phyloP scores from a whole-genome alignment of 2,797 vertebrate genomes.

The Bovichtus diacanthus region DNA sequence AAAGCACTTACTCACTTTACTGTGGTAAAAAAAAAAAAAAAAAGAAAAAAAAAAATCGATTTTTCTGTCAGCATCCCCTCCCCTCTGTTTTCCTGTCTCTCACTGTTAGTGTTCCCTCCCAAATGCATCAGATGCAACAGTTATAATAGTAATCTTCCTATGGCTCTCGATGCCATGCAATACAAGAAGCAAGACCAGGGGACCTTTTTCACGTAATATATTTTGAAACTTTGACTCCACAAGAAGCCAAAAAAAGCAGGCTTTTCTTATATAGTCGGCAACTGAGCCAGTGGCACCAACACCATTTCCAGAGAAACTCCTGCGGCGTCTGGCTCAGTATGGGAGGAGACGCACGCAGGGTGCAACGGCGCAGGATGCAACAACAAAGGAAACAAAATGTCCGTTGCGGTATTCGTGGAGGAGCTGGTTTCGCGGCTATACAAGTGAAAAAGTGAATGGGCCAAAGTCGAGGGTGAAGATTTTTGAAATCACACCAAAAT shows the following conservation, averaged over 20 bases:
- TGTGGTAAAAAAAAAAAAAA: too few relatives aligned
- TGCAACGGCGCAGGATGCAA: neutral
- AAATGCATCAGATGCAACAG: neutral
- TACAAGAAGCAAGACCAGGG: neutral
- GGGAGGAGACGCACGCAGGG: too few relatives aligned
- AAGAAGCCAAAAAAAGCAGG: too few relatives aligned
- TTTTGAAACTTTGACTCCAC: too few relatives aligned
- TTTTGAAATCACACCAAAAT: neutral
- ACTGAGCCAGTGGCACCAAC: too few relatives aligned
- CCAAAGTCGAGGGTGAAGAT: neutral
- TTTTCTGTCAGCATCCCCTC: neutral
- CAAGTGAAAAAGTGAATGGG: neutral
- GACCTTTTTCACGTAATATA: too few relatives aligned
- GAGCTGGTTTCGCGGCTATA: neutral
- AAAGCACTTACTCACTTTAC: neutral
- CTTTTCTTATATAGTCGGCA: too few relatives aligned
- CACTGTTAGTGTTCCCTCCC: neutral
- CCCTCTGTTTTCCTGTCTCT: constrained; percentile 4
- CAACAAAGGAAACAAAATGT: neutral
- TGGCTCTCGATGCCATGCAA: neutral
- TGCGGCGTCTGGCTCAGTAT: too few relatives aligned
- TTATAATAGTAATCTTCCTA: neutral
- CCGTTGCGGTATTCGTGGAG: neutral
- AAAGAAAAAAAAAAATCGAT: too few relatives aligned
- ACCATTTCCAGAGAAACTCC: too few relatives aligned